Evolutionary conservation across 2,888 invertebrate species (phyloP), one percentile per base, ranked within the genome.

Genomic region (Lathronympha strigana): DNA sequence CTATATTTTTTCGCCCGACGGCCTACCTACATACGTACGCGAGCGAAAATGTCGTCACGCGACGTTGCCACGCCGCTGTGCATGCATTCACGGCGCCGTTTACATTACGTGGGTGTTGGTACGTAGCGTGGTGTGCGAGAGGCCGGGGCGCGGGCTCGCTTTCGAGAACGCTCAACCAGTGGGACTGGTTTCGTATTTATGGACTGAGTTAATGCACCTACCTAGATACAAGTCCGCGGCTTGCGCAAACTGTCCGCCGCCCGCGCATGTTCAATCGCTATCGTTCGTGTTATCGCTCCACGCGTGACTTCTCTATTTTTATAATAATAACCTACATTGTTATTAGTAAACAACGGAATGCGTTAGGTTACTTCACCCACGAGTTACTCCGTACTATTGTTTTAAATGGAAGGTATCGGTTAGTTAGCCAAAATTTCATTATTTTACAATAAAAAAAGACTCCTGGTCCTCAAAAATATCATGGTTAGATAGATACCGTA

Each of bases 1-100:
- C 82, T 88, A 83, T 89, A 88, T 89, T 90, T 90, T 90, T 90
- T 90, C 87, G 87, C 86, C 82, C 79, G 84, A 74, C 84, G 84
- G 83, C 87, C 86, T 87, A 88, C 88, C 88, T 89, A 90, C 87
- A 87, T 88, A 89, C 90, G 87, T 88, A 88, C 85, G 85, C 87
- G 85, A 89, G 92, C 92, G 90, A 92, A 92, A 92, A 92, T 93
- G 93, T 92, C 93, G 93, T 93, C 93, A 93, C 89, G 90, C 92
- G 88, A 86, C 88, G 93, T 92, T 93, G 93, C 93, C 92, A 85
- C 83, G 80, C 88, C 86, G 88, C 72, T 84, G 87, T 87, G 87
- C 85, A 83, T 89, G 87, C 89, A 89, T 86, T 86, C 86, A 87
- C 86, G 76, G 82, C 75, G 79, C 83, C 86, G 84, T 82, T 85